Evolutionary conservation across 2,797 vertebrate species (phyloP).

Genomic region (Cetoscarus ocellatus): DNA sequence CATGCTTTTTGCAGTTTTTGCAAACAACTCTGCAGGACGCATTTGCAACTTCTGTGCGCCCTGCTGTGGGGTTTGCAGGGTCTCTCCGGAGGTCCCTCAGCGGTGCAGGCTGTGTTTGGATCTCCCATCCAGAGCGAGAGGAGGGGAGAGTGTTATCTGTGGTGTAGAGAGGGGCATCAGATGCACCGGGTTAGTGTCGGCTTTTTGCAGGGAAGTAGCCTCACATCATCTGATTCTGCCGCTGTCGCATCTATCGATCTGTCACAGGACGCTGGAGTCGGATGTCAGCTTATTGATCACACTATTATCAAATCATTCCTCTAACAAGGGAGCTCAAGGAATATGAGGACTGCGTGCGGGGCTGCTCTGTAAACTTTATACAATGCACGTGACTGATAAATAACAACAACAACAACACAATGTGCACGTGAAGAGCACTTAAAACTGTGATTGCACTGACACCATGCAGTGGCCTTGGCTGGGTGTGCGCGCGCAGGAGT

Average conservation of each 20-base stretch:
- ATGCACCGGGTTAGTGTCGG: constrained; percentile 52
- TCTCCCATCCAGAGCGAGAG: constrained; percentile 7
- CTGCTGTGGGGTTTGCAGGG: constrained; percentile 47
- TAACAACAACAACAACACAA: not conserved
- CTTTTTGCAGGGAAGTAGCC: constrained; percentile 62
- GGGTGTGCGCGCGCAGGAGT: constrained; percentile 5
- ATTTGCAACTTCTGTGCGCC: constrained; percentile 72
- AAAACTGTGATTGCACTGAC: constrained; percentile 43
- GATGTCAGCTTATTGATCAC: constrained; percentile 79
- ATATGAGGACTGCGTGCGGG: constrained; percentile 20
- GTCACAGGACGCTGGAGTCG: constrained; percentile 78
- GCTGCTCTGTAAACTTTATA: constrained; percentile 56
- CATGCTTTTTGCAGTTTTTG: constrained; percentile 48
- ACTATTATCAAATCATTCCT: constrained; percentile 74
- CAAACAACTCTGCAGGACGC: constrained; percentile 41
- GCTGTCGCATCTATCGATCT: constrained; percentile 80
- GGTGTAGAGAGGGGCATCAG: constrained; percentile 54
- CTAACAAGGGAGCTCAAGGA: constrained; percentile 21
- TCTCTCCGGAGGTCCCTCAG: constrained; percentile 54
- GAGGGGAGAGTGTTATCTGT: constrained; percentile 30
- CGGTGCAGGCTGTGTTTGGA: constrained; percentile 42
- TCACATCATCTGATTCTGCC: constrained; percentile 67
- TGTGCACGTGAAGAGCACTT: constrained; percentile 24
- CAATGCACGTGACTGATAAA: constrained; percentile 14
- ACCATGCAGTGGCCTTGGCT: constrained; percentile 55